These are phyloP conservation scores for Heterochromis multidens DNA, from an alignment of 2,113 vertebrate species.

Conservation along the genomic window DNA sequence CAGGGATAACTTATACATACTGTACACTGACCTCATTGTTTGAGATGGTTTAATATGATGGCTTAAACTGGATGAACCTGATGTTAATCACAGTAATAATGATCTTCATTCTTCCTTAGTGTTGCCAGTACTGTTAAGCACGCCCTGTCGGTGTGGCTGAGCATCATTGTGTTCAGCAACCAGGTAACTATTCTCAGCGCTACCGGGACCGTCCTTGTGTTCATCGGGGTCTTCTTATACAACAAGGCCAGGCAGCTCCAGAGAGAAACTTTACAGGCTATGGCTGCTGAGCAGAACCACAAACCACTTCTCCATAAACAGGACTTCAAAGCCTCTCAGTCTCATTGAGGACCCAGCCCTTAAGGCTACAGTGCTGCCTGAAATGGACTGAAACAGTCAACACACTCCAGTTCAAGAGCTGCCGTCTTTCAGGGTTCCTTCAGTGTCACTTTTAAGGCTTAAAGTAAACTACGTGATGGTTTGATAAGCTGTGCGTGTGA, in stretches of 20 bases:
- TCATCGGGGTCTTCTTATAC: constrained; percentile 86
- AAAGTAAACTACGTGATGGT: not conserved
- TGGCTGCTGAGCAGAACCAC: constrained; percentile 66
- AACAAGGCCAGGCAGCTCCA: constrained; percentile 90
- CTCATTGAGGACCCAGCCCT: not conserved
- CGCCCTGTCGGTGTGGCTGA: constrained; percentile 94
- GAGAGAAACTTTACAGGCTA: constrained; percentile 74
- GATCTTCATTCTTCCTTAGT: constrained; percentile 60
- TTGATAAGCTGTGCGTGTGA: not conserved
- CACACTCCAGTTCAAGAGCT: not conserved
- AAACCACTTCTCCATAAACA: constrained; percentile 65
- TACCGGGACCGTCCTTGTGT: constrained; percentile 83
- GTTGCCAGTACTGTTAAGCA: constrained; percentile 97
- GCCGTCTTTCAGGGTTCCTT: not conserved
- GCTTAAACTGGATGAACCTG: not conserved
- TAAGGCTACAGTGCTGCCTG: not conserved
- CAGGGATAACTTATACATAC: not conserved
- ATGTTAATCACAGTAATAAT: not conserved
- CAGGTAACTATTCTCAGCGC: constrained; percentile 87
- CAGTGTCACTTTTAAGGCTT: not conserved
- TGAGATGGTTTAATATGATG: not conserved
- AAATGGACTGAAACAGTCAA: not conserved
- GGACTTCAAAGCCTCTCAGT: constrained; percentile 10
- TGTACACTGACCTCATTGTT: not conserved
- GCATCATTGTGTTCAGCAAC: constrained; percentile 93